Conservation (phyloP, 1,140 invertebrate genomes). For the Campoletis sonorensis region DNA sequence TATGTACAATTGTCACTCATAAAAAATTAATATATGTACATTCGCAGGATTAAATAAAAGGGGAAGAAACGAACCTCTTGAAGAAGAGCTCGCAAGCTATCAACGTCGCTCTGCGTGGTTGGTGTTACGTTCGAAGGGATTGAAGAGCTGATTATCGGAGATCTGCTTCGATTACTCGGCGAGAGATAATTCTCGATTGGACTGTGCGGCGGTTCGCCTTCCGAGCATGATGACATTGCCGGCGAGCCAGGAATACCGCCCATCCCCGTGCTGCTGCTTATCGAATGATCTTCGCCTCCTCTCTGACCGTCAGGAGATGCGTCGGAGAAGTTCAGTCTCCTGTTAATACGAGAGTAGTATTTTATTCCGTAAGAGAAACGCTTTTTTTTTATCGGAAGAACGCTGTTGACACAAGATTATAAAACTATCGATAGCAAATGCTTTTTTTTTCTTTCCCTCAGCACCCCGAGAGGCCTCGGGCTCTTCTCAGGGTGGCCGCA, state of each 20-base stretch:
- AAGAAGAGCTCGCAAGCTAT: constrained; percentile 69
- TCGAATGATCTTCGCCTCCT: constrained; percentile 62
- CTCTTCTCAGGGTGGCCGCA: constrained; percentile 61
- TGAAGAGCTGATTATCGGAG: constrained; percentile 72
- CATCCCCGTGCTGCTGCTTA: constrained; percentile 55
- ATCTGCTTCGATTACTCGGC: constrained; percentile 64
- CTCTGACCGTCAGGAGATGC: constrained; percentile 67
- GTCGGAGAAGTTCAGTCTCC: constrained; percentile 71
- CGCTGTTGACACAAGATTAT: constrained; percentile 9
- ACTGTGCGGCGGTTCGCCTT: constrained; percentile 71
- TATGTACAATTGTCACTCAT: not conserved
- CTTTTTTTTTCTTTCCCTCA: constrained; percentile 64
- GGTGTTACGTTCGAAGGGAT: constrained; percentile 58
- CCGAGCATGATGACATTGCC: constrained; percentile 73
- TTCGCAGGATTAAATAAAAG: constrained; percentile 9
- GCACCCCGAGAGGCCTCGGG: constrained; percentile 66
- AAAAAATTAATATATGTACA: constrained; percentile 18
- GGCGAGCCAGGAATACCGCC: constrained; percentile 71
- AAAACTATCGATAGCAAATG: not conserved
- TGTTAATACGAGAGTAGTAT: constrained; percentile 45
- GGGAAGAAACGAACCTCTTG: constrained; percentile 67
- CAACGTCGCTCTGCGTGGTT: constrained; percentile 70
- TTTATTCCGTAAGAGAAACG: constrained; percentile 34
- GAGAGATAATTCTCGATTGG: constrained; percentile 71
- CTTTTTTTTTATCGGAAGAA: not conserved